These are phyloP conservation scores for Lymantria monacha DNA, from an alignment of 2,888 invertebrate species.

Conservation along the genomic window DNA sequence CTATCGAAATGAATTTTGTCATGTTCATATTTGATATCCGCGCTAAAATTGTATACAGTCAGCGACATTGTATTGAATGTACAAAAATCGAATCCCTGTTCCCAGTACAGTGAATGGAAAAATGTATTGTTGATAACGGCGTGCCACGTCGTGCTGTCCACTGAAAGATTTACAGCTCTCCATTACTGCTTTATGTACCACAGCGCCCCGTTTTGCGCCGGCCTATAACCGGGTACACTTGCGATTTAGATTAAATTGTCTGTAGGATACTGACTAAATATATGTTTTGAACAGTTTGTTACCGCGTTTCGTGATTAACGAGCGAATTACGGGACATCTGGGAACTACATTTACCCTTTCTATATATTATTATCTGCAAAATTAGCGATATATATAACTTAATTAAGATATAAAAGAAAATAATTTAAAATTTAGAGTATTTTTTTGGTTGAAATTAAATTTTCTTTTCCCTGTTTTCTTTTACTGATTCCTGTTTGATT, in stretches of 20 bases:
- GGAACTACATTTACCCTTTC: conserved; percentile 7
- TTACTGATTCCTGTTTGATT: too few species aligned
- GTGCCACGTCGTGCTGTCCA: conserved; percentile 59
- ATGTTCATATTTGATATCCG: too few species aligned
- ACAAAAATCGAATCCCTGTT: conserved; percentile 67
- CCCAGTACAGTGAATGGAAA: conserved; percentile 66
- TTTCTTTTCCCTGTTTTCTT: too few species aligned
- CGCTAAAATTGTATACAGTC: conserved; percentile 33
- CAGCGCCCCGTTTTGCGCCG: conserved; percentile 11
- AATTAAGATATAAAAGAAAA: too few species aligned
- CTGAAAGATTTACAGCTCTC: conserved; percentile 71
- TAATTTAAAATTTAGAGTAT: too few species aligned
- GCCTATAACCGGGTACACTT: conserved; percentile 23
- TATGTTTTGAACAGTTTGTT: conserved; percentile 26
- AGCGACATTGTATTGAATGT: conserved; percentile 59
- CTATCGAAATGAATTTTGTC: too few species aligned
- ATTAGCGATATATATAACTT: neutral
- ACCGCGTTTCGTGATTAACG: conserved; percentile 15
- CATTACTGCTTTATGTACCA: conserved; percentile 56
- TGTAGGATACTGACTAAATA: conserved; percentile 27
- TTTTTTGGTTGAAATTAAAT: too few species aligned
- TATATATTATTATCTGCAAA: neutral
- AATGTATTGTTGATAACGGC: conserved; percentile 60
- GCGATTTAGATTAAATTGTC: conserved; percentile 38
- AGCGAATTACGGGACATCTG: conserved; percentile 14